Percentiles rank a stretch among this genome's conserved stretches.
Evolutionary conservation across 2,888 invertebrate genomes (phyloP).

Genomic region (Drosophila borealis): DNA sequence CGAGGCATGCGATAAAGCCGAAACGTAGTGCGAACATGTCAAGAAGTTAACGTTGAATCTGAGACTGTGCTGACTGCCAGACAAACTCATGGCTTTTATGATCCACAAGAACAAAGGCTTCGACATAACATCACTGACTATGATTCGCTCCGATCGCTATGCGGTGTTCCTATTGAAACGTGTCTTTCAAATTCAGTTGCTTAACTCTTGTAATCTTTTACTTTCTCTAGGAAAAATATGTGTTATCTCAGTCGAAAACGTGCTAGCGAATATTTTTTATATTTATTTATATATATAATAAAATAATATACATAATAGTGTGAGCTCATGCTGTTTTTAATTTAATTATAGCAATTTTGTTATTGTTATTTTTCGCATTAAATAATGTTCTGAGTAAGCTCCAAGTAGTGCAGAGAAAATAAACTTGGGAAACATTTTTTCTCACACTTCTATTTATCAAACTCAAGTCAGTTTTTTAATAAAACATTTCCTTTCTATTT

Average conservation of each 20-base stretch:
- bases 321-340: not conserved
- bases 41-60: not conserved
- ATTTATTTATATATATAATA: too few relatives aligned
- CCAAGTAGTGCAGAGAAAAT: not conserved
- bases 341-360: not conserved
- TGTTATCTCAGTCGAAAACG: conserved; percentile 14
- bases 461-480: too few relatives aligned
- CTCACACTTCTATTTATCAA: too few relatives aligned
- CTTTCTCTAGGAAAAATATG: not conserved
- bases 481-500: too few relatives aligned
- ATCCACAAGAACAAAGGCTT: not conserved
- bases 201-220: not conserved
- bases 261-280: not conserved
- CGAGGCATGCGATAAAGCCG: not conserved
- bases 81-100: conserved; percentile 7
- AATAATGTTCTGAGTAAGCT: not conserved
- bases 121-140: not conserved
- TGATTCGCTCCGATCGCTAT: not conserved
- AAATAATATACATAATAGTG: not conserved
- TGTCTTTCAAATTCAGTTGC: conserved; percentile 2
- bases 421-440: too few relatives aligned
- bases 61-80: not conserved
- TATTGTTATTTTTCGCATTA: not conserved
- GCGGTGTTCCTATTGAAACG: conserved; percentile 5
- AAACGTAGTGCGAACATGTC: conserved; percentile 18